Conservation (phyloP, 1,140 invertebrate species). For the Lanistes nyassanus region DNA sequence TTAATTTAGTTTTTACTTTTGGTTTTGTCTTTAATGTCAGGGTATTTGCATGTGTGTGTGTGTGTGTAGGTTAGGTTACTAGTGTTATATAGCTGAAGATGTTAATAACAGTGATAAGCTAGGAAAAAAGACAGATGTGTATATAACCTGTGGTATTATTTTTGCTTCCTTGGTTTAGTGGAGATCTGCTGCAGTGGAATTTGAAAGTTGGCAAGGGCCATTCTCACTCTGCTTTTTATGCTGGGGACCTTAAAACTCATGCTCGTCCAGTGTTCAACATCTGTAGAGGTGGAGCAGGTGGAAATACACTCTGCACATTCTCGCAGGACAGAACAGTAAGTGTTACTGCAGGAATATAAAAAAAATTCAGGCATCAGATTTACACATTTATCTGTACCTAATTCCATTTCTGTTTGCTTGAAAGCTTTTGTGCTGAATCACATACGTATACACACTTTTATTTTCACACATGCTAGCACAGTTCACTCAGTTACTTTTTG, state of each 20-base stretch:
- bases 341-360: not conserved
- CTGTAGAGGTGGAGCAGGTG: conserved; percentile 40
- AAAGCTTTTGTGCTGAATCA: not conserved
- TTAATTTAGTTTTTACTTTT: too few species aligned
- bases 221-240: conserved; percentile 61
- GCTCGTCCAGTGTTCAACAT: conserved; percentile 70
- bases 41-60: not conserved
- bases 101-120: too few species aligned
- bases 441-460: not conserved
- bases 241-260: conserved; percentile 66
- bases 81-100: not conserved
- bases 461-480: too few species aligned
- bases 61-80: not conserved
- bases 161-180: conserved; percentile 66
- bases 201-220: conserved; percentile 39
- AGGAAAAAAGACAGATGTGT: not conserved
- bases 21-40: too few species aligned
- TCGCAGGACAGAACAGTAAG: conserved; percentile 62
- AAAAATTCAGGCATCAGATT: not conserved
- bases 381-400: not conserved
- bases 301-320: conserved; percentile 66
- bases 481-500: not conserved
- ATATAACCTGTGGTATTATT: too few species aligned
- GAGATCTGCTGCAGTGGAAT: conserved; percentile 58
- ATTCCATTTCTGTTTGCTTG: not conserved